phyloP scores from a whole-genome alignment of 2,797 vertebrate genomes.

The Catamblyrhynchus diadema region DNA sequence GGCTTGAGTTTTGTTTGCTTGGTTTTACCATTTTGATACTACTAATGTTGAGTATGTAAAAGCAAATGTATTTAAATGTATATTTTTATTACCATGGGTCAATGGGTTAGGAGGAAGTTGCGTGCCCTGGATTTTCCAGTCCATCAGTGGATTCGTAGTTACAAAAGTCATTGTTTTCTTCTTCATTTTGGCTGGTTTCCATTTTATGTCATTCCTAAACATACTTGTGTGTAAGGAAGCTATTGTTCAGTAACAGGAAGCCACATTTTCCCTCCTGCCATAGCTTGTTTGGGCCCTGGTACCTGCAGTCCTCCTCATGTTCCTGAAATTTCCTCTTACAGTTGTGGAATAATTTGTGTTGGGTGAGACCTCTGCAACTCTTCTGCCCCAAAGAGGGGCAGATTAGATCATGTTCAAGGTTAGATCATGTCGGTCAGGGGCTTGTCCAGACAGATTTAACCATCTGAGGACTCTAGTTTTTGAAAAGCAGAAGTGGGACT shows the following conservation, averaged over 20 bases:
- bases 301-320: background rate
- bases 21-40: constrained; percentile 14
- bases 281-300: background rate
- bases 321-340: background rate
- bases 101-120: background rate
- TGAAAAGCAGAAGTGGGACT: background rate
- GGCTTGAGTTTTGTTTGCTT: background rate
- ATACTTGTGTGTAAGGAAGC: background rate
- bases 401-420: background rate
- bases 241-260: background rate
- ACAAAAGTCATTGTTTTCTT: background rate
- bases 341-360: background rate
- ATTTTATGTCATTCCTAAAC: background rate
- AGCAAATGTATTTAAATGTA: background rate
- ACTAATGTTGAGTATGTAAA: background rate
- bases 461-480: background rate
- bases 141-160: background rate
- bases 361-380: background rate
- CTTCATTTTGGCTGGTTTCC: background rate
- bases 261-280: background rate
- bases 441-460: background rate
- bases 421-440: fast-evolving
- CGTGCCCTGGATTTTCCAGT: background rate
- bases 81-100: background rate
- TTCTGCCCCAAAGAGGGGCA: background rate